Evolutionary conservation across 2,113 vertebrate species (phyloP).

Genomic region (Phrynosoma blainvillii): DNA sequence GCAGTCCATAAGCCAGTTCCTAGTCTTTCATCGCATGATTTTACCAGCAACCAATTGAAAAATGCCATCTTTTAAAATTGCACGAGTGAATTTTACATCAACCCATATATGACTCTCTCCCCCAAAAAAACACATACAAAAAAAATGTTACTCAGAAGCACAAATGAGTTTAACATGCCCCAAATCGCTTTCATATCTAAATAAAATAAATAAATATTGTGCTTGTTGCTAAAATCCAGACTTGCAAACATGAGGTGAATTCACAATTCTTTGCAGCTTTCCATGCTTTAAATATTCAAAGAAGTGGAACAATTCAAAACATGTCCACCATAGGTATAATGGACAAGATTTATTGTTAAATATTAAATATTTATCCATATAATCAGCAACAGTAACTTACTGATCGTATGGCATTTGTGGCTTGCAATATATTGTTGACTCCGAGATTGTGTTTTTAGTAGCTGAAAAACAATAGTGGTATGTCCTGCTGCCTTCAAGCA

Average conservation of each 20-base stretch:
- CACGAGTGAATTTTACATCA: constrained; percentile 17
- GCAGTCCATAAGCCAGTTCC: not conserved
- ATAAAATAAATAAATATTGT: not conserved
- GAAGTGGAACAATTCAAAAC: not conserved
- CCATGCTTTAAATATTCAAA: not conserved
- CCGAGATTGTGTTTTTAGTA: constrained; percentile 24
- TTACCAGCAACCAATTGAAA: constrained; percentile 42
- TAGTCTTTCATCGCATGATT: not conserved
- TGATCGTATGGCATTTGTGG: not conserved
- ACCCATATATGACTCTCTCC: not conserved
- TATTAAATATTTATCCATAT: not conserved
- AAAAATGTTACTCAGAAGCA: not conserved
- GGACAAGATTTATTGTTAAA: constrained; percentile 46
- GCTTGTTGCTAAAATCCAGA: not conserved
- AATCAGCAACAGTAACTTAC: not conserved
- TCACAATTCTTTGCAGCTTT: not conserved
- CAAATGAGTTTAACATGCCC: not conserved
- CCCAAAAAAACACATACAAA: not conserved
- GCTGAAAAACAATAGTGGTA: not conserved
- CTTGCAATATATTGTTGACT: constrained; percentile 9
- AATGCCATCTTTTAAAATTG: constrained; percentile 23
- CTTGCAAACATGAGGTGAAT: not conserved
- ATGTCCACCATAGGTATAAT: not conserved
- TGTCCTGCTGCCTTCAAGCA: constrained; percentile 47
- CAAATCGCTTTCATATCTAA: not conserved